Percentiles rank a stretch among this genome's conserved stretches.
Conservation (phyloP, 2,888 invertebrate species). For the Corbicula japonica region DNA sequence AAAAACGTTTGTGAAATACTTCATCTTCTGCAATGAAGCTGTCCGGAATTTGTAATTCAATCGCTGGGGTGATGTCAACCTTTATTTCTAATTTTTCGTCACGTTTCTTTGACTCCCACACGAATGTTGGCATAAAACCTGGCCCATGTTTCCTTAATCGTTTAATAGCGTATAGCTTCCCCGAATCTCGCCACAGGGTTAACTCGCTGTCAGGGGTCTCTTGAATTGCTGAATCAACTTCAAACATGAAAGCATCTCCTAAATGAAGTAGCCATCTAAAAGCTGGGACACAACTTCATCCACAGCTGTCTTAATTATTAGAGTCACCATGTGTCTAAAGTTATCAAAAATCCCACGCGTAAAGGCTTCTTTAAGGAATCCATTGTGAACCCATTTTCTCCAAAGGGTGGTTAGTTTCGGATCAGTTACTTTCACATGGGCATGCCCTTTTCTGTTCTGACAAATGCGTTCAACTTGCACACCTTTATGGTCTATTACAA, state of each 20-base stretch:
- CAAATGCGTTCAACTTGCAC: not conserved
- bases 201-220: no score
- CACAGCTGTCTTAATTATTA: no score
- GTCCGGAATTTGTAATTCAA: not conserved
- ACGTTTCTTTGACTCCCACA: not conserved
- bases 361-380: not conserved
- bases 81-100: not conserved
- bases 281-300: no score
- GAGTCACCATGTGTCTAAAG: no score
- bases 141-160: no score
- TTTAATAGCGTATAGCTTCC: no score
- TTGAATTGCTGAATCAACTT: not conserved
- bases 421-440: constrained; percentile 8
- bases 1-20: not conserved
- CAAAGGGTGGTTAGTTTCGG: not conserved
- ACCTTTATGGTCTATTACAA: no score
- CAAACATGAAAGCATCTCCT: constrained; percentile 2
- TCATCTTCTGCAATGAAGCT: constrained; percentile 3
- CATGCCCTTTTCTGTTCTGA: not conserved
- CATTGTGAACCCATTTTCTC: constrained; percentile 8
- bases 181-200: not conserved
- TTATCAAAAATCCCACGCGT: not conserved
- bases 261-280: constrained; percentile 11
- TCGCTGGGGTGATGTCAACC: constrained; percentile 16
- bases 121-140: constrained; percentile 16